Base-by-base conservation (phyloP, 2,888 invertebrate species). In the Tenthredo notha region DNA sequence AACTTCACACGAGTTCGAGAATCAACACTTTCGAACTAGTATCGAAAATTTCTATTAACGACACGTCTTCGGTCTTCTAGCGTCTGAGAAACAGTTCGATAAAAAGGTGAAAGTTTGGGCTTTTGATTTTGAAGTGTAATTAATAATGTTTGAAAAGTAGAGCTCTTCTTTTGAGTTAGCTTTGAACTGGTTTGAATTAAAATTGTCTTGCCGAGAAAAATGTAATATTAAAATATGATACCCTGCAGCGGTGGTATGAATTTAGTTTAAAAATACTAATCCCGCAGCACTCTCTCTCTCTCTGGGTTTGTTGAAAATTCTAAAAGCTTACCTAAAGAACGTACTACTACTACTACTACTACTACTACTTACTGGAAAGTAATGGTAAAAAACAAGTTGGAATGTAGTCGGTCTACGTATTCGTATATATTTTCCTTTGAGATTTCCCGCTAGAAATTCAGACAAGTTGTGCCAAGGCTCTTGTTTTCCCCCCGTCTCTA, bases 401-500 rank as follows among this genome's bases (percentile, higher is more conserved):
- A 74, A 54, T 29, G 15, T 29, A 15, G n/a, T 18, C 0, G 40
- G 43, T 21, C 47, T 47, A 0, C 12, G 3, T 47, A 12, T 29
- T 47, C 58, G 37, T 78, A 80, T 87, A 87, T 90, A 89, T 90
- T 90, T 90, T 91, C 89, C 87, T 88, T 89, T 86, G 88, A 89
- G 89, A 91, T 91, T 91, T 91, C 87, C 88, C 84, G 85, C 70
- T 70, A 77, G 84, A 87, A 90, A 90, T 90, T 89, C 88, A 86
- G 88, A 88, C 85, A 80, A 80, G 80, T 58, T 80, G 80, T n/a
- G n/a, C n/a, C 61, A 40, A 58, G 61, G n/a, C 80, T 80, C 40
- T 33, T 61, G 37, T 61, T 80, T n/a, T n/a, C n/a, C n/a, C 40
- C 61, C 61, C 40, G 58, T 25, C 29, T 40, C 33, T 61, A 61